Evolutionary conservation across 2,113 vertebrate genomes (phyloP), one percentile per base, ranked within the genome.

Genomic region (Rattus rattus): DNA sequence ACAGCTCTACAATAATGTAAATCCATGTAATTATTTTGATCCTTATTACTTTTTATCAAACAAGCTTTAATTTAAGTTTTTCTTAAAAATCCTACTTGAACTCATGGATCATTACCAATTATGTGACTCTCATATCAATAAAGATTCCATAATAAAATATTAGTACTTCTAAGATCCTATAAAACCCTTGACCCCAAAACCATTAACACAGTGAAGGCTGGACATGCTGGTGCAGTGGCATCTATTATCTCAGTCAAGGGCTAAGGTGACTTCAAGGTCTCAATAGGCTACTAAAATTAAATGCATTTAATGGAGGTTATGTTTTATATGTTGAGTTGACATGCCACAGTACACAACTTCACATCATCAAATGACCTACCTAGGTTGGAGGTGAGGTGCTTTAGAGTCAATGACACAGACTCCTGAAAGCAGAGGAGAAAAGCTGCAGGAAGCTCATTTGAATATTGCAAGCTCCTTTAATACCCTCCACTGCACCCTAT

Each of bases 11-110:
- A 12, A 12, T 43, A 10, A 72, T 6, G 47, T 24, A n/a, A 90
- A 59, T 91, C 49, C 87, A 49, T 52, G 22, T 75, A 87, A 84
- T 93, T 77, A 67, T 91, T 84, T 92, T 77, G 49, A 96, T 79
- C n/a, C 28, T 69, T 69, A 92, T 5, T 75, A 65, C 36, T 69
- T 95, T 96, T 91, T 72, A 20, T 26, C 26, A 30, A 80, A 52
- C 10, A 73, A 79, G 43, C 63, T 4, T 49, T 52, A 10, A 81
- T 54, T 90, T 93, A 79, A 30, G 56, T n/a, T 12, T 86, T 90
- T 88, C 87, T 85, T 92, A 52, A 72, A 19, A 92, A 61, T 75
- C 87, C n/a, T 70, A 54, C n/a, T n/a, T n/a, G n/a, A 95, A 49
- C 1, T 87, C 89, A 83, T 81, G 94, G 79, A 84, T 6, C 7